These are phyloP conservation scores for Bursaphelenchus mucronatus DNA, from an alignment of 1,140 invertebrate species.

Conservation along the genomic window DNA sequence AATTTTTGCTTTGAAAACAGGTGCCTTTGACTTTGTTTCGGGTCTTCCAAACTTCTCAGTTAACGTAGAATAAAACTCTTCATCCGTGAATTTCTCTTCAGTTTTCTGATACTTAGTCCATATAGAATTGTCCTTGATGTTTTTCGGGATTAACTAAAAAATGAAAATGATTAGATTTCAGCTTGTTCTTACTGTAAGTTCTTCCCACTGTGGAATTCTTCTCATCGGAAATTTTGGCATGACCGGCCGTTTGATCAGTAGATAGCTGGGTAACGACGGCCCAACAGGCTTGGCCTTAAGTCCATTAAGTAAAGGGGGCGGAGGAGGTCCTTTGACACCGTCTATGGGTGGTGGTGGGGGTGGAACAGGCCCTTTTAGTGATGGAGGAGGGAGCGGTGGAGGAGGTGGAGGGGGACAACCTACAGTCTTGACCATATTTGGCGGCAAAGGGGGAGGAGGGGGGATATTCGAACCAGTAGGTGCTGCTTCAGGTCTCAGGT, in stretches of 20 bases:
- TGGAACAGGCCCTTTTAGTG: background rate
- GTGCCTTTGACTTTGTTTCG: conserved; percentile 1
- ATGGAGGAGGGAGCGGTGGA: conserved; percentile 21
- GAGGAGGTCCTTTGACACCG: conserved; percentile 2
- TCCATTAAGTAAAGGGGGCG: conserved; percentile 13
- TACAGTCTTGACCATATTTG: background rate
- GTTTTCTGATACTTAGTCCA: conserved; percentile 34
- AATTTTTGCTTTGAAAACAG: conserved; percentile 28
- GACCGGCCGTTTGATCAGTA: conserved; percentile 23
- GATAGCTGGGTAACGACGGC: conserved; percentile 33
- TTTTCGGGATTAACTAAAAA: conserved; percentile 39
- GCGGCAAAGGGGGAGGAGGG: conserved; percentile 30
- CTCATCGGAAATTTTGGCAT: conserved; percentile 39
- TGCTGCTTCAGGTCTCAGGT: conserved; percentile 6
- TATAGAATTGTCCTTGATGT: conserved; percentile 35
- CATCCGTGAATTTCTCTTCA: conserved; percentile 32
- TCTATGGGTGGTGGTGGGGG: conserved; percentile 29
- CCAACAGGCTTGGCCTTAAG: conserved; percentile 6
- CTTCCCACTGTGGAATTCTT: conserved; percentile 35
- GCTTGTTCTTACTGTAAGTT: conserved; percentile 6
- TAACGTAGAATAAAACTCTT: conserved; percentile 34
- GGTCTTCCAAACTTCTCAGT: conserved; percentile 33
- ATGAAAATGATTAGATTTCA: conserved; percentile 10
- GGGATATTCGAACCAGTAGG: conserved; percentile 21
- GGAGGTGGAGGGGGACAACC: conserved; percentile 20